These are phyloP conservation scores for Neofelis nebulosa DNA, from an alignment of 2,113 vertebrate species.

Conservation along the genomic window DNA sequence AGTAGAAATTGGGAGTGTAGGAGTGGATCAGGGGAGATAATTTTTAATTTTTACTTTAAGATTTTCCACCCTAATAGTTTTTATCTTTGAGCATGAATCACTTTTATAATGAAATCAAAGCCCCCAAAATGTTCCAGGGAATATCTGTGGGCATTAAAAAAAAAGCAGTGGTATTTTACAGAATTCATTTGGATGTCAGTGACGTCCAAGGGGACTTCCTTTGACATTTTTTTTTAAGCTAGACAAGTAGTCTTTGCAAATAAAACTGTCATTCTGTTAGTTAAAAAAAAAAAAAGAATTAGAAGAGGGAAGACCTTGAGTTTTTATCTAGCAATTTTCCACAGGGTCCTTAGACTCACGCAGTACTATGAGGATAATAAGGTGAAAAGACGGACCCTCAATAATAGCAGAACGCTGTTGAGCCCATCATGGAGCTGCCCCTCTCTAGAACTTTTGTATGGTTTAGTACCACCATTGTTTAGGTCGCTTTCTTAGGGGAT, in stretches of 20 bases:
- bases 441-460: background rate
- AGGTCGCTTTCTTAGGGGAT: background rate
- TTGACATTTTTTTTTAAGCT: background rate
- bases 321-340: background rate
- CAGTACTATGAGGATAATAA: background rate
- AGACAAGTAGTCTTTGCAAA: background rate
- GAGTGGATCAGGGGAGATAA: background rate
- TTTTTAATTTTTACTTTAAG: constrained; percentile 24
- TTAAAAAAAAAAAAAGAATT: background rate
- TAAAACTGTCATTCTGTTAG: background rate
- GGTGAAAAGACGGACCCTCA: background rate
- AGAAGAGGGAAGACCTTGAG: background rate
- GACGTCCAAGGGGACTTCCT: background rate
- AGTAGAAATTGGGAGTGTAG: background rate
- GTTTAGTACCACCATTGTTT: background rate
- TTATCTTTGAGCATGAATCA: background rate
- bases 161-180: background rate
- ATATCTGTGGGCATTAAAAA: background rate
- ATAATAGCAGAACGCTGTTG: background rate
- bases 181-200: background rate
- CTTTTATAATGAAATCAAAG: constrained; percentile 37
- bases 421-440: background rate
- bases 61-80: background rate
- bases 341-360: background rate
- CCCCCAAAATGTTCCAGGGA: background rate